Base-by-base conservation (phyloP, 2,113 vertebrate species). In the Herpailurus yagouaroundi region DNA sequence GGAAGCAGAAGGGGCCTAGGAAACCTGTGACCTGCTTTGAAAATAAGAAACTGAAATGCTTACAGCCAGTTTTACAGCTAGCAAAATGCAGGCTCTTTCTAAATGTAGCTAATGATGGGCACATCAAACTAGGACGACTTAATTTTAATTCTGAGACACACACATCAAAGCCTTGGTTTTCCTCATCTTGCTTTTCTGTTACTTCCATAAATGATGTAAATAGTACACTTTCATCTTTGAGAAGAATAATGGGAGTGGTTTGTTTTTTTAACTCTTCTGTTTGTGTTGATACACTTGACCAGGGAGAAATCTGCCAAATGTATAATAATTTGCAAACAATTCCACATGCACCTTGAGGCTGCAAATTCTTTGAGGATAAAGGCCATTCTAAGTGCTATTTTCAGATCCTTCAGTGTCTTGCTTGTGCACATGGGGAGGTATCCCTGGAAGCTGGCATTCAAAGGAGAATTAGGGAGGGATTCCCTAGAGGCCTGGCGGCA, bases 11-110 rank as follows among this genome's bases (percentile, higher is more conserved):
- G 48, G 50, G 68, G 36, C 48, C 45, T 66, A 83, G 14, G 38
- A 50, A 83, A 45, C 60, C 18, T 29, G 48, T 89, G 36, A 27
- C 13, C 15, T 7, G 2, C 52, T 89, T 85, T 77, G 29, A 57
- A 69, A 81, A 89, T 71, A 71, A 95, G 27, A 94, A 73, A 90
- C 38, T 73, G 15, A 92, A 96, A 83, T 41, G 7, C 19, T 74
- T 52, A 23, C 8, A 68, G 79, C 79, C 52, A 48, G 29, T 74
- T 90, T 88, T 91, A 38, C 33, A 92, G 88, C 36, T 73, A 66
- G 31, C 14, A 86, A 64, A 85, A 91, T 50, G 45, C 57, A 52
- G 77, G 41, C 57, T 92, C 50, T 74, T 89, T 94, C 57, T 85
- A 92, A 36, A 50, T 31, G 38, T 82, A 31, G 36, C 33, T 95